phyloP scores from a whole-genome alignment of 2,888 invertebrate species.

The Saturnia pavonia region DNA sequence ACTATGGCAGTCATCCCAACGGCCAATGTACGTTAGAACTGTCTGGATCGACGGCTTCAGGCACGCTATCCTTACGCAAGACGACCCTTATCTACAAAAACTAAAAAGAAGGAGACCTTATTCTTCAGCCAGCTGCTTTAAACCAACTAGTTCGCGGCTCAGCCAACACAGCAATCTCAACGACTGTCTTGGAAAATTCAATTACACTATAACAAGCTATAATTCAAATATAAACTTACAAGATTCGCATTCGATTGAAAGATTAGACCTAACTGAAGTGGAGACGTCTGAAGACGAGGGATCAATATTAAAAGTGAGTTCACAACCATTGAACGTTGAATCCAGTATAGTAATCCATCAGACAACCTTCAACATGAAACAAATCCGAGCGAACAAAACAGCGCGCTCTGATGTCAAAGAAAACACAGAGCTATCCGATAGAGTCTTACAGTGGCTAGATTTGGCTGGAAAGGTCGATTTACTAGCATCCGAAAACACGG shows the following conservation, averaged over 20 bases:
- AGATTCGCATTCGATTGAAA: conserved; percentile 46
- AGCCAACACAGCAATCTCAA: conserved; percentile 52
- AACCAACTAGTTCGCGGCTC: conserved; percentile 47
- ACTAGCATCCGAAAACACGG: conserved; percentile 58
- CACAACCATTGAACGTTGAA: conserved; percentile 54
- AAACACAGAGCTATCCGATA: conserved; percentile 81
- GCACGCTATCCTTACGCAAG: conserved; percentile 85
- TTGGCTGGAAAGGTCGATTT: conserved; percentile 84
- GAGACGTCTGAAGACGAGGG: conserved; percentile 58
- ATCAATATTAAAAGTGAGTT: conserved; percentile 52
- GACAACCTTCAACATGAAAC: conserved; percentile 56
- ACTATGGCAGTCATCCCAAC: conserved; percentile 84
- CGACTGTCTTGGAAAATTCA: conserved; percentile 55
- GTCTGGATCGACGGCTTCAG: conserved; percentile 88
- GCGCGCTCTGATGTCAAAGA: conserved; percentile 58
- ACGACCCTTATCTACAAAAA: conserved; percentile 79
- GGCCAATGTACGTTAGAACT: conserved; percentile 83
- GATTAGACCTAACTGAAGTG: conserved; percentile 59
- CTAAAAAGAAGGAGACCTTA: conserved; percentile 58
- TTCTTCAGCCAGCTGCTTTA: conserved; percentile 57
- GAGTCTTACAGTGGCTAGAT: conserved; percentile 91
- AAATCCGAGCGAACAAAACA: conserved; percentile 63
- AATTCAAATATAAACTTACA: conserved; percentile 45
- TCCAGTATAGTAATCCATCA: conserved; percentile 46
- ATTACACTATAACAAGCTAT: conserved; percentile 60